Evolutionary conservation across 2,797 vertebrate genomes (phyloP).

Genomic region (Siniperca obscura): DNA sequence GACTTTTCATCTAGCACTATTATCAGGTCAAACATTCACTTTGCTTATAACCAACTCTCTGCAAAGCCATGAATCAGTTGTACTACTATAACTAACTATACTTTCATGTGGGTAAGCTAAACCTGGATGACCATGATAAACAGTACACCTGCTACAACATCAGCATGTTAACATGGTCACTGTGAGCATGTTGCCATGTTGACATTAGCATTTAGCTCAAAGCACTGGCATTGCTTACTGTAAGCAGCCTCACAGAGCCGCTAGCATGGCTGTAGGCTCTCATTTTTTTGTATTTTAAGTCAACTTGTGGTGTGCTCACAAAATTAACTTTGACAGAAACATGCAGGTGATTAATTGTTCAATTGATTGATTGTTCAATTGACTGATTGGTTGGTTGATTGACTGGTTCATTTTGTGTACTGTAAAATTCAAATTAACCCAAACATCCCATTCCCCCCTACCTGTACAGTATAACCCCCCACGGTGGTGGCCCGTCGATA

Average conservation of each 20-base stretch:
- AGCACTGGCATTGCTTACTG: background rate
- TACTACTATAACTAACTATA: background rate
- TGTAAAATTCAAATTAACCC: too few species aligned
- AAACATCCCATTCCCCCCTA: constrained; percentile 10
- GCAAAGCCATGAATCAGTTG: background rate
- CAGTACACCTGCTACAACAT: constrained; percentile 14
- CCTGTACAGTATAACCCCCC: constrained; percentile 95
- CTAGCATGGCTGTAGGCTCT: background rate
- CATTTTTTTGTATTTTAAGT: background rate
- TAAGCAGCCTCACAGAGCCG: background rate
- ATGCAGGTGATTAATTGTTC: background rate
- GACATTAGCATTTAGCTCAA: background rate
- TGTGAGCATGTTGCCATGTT: background rate
- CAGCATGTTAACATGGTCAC: background rate
- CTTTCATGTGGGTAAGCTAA: constrained; percentile 7
- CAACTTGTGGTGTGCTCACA: background rate
- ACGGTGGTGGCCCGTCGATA: constrained; percentile 91
- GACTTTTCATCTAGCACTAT: background rate
- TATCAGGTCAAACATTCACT: background rate
- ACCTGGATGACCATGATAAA: constrained; percentile 2
- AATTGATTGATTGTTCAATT: background rate
- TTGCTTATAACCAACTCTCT: background rate
- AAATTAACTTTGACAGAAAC: background rate
- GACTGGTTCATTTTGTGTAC: too few species aligned
- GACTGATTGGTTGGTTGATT: too few species aligned